Evolutionary conservation across 2,113 vertebrate genomes (phyloP).

Genomic region (Podilymbus podiceps): DNA sequence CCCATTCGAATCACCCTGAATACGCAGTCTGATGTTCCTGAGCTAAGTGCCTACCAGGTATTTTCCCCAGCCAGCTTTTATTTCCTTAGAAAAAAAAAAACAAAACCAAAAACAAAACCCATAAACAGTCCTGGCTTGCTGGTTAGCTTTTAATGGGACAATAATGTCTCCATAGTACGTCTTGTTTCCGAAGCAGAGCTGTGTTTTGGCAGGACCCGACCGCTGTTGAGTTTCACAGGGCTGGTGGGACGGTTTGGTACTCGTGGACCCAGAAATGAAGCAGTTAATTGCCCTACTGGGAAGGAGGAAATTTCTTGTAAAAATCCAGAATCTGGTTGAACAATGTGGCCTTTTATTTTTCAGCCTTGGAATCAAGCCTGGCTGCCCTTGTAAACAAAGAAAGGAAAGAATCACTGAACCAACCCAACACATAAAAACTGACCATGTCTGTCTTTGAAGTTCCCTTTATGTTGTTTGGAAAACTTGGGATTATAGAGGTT

Average conservation of each 20-base stretch:
- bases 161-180: background rate
- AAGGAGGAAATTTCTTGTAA: constrained; percentile 78
- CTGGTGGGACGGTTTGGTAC: background rate
- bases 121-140: background rate
- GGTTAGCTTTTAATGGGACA: background rate
- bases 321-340: constrained; percentile 72
- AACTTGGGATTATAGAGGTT: constrained; percentile 75
- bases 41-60: constrained; percentile 23
- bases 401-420: constrained; percentile 78
- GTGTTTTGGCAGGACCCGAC: background rate
- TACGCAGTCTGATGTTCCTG: background rate
- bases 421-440: constrained; percentile 73
- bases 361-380: constrained; percentile 81
- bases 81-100: background rate
- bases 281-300: constrained; percentile 74
- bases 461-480: constrained; percentile 76
- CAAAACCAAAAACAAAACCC: background rate
- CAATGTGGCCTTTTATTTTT: constrained; percentile 81
- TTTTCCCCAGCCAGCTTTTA: background rate
- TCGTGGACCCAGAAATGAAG: constrained; percentile 61
- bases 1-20: background rate
- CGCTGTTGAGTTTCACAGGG: background rate
- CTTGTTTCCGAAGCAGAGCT: background rate
- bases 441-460: constrained; percentile 80
- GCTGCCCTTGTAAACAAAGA: constrained; percentile 77